Evolutionary conservation across 2,888 invertebrate genomes (phyloP), one percentile per base, ranked within the genome.

Genomic region (Agonopterix arenella): DNA sequence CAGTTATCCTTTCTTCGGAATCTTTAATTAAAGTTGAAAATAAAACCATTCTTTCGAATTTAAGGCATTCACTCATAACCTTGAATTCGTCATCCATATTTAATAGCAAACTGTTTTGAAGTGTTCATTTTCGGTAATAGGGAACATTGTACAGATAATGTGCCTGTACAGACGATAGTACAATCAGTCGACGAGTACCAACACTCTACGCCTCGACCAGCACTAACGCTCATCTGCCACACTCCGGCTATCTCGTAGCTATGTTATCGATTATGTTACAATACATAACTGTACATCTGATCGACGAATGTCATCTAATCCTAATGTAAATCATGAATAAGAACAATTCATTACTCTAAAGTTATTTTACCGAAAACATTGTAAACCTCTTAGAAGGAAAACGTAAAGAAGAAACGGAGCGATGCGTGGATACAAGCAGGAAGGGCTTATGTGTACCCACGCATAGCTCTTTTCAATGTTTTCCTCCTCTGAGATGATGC

Each of bases 311-410:
- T 48, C 42, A 51, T 37, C 46, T 46, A 46, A 48, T 46, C 48
- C 44, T 52, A 36, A 49, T 36, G n/a, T 49, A 44, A 45, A 37
- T 52, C 38, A 48, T 48, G 11, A 10, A 46, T 49, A 47, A 45
- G 46, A 44, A 52, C 40, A 47, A 28, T 28, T 28, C 41, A 45
- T 46, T 47, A 44, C 7, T 47, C 45, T 47, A 41, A 28, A 28
- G n/a, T 48, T 10, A 16, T 45, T 47, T 42, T 40, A 36, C 7
- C n/a, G 73, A 68, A 80, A 80, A 79, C 80, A 79, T 84, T 82
- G 80, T 76, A 53, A 73, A 55, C 70, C 80, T 83, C 70, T 60
- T 61, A 86, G 77, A 71, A 70, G 73, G 75, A 77, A 84, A 86
- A 86, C 84, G 73, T 80, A 66, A 54, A 59, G 50, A 48, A 55